These are phyloP conservation scores for Struthio camelus DNA, from an alignment of 2,113 vertebrate genomes.

Conservation along the genomic window DNA sequence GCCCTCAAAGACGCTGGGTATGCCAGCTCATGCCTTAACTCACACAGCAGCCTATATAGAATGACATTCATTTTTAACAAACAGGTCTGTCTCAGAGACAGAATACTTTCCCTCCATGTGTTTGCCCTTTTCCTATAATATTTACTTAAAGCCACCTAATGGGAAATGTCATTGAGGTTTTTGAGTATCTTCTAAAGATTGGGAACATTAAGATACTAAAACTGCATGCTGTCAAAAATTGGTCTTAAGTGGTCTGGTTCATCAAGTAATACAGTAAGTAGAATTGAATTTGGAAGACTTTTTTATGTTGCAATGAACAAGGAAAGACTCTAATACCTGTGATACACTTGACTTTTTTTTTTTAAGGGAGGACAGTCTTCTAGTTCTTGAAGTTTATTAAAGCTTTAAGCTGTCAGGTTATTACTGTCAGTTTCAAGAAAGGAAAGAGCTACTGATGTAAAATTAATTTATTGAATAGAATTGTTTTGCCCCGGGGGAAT, in stretches of 20 bases:
- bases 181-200: constrained; percentile 70
- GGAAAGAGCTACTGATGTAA: constrained; percentile 81
- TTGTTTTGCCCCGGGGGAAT: constrained; percentile 83
- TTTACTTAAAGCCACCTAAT: constrained; percentile 73
- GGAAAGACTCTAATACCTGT: constrained; percentile 66
- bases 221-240: constrained; percentile 72
- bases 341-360: constrained; percentile 26
- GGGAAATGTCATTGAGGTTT: constrained; percentile 70
- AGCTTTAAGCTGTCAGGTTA: constrained; percentile 83
- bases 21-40: neutral
- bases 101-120: constrained; percentile 39
- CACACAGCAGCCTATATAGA: neutral
- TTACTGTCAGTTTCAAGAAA: constrained; percentile 83
- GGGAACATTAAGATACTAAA: constrained; percentile 65
- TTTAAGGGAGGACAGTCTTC: constrained; percentile 42
- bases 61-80: constrained; percentile 15
- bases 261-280: constrained; percentile 70
- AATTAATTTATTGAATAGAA: constrained; percentile 86
- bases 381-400: constrained; percentile 81
- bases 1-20: neutral
- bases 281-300: constrained; percentile 73
- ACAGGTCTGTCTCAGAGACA: constrained; percentile 1
- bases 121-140: constrained; percentile 70
- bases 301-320: constrained; percentile 60
- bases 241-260: constrained; percentile 68